phyloP scores from a whole-genome alignment of 2,113 vertebrate species.

The Zingel zingel region DNA sequence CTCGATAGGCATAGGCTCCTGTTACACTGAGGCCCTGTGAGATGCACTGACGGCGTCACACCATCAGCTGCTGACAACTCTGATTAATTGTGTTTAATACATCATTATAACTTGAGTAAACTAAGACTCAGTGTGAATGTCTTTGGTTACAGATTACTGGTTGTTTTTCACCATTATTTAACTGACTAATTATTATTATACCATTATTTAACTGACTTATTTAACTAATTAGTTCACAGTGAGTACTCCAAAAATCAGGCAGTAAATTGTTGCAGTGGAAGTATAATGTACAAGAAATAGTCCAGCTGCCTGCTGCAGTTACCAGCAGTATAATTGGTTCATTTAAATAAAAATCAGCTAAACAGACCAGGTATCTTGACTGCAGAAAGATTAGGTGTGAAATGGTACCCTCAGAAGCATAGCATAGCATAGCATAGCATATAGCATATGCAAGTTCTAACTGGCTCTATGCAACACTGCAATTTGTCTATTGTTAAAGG shows the following conservation, averaged over 20 bases:
- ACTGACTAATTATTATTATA: no score
- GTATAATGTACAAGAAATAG: neutral
- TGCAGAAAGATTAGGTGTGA: neutral
- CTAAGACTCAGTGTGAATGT: neutral
- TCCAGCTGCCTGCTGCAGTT: neutral
- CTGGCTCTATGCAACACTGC: neutral
- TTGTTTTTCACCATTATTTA: constrained; percentile 36
- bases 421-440: neutral
- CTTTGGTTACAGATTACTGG: constrained; percentile 16
- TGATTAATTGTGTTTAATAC: constrained; percentile 57
- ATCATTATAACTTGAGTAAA: constrained; percentile 25
- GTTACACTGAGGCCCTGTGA: constrained; percentile 30
- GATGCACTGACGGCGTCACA: constrained; percentile 30
- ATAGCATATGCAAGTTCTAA: neutral
- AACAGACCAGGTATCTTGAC: neutral
- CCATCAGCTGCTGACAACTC: constrained; percentile 8
- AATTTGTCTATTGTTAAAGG: neutral
- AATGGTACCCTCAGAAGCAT: neutral
- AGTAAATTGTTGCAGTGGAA: neutral
- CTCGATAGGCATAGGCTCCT: constrained; percentile 51
- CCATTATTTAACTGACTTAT: constrained; percentile 20
- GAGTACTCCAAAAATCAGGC: neutral
- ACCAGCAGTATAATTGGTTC: neutral
- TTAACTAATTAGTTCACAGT: neutral
- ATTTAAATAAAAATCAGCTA: neutral